A percentile compares a stretch with the other conserved stretches of the same genome.
Evolutionary conservation across 2,113 vertebrate genomes (phyloP).

Genomic region (Caranx ignobilis): DNA sequence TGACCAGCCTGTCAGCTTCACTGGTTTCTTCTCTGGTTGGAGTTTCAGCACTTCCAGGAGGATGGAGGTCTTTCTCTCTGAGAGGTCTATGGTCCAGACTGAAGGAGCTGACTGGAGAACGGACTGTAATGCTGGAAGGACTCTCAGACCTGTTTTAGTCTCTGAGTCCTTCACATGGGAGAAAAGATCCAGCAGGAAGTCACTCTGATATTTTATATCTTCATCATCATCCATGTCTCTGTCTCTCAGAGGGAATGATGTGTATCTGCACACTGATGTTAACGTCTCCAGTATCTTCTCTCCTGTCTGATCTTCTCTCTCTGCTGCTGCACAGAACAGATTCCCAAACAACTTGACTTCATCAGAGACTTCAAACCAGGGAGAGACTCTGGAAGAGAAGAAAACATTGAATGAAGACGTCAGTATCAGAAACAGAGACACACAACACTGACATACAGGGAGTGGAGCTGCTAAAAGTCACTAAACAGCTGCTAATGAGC

Average conservation of each 20-base stretch:
- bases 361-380: neutral
- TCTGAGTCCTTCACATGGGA: neutral
- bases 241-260: neutral
- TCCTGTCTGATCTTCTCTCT: slow-evolving; percentile 13
- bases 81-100: slow-evolving; percentile 20
- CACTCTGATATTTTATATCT: no score
- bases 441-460: neutral
- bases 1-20: neutral
- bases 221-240: neutral
- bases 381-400: no score
- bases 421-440: neutral
- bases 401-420: neutral
- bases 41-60: slow-evolving; percentile 44
- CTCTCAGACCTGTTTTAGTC: neutral
- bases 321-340: slow-evolving; percentile 24
- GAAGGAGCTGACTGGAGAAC: slow-evolving; percentile 15
- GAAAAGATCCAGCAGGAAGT: neutral
- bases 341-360: neutral
- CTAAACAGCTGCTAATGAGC: neutral
- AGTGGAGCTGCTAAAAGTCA: neutral
- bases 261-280: neutral
- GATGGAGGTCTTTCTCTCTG: slow-evolving; percentile 37
- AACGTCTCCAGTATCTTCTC: slow-evolving; percentile 14
- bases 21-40: slow-evolving; percentile 26
- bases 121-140: slow-evolving; percentile 7